phyloP scores from a whole-genome alignment of 1,140 invertebrate species.

The Augochlora pura region DNA sequence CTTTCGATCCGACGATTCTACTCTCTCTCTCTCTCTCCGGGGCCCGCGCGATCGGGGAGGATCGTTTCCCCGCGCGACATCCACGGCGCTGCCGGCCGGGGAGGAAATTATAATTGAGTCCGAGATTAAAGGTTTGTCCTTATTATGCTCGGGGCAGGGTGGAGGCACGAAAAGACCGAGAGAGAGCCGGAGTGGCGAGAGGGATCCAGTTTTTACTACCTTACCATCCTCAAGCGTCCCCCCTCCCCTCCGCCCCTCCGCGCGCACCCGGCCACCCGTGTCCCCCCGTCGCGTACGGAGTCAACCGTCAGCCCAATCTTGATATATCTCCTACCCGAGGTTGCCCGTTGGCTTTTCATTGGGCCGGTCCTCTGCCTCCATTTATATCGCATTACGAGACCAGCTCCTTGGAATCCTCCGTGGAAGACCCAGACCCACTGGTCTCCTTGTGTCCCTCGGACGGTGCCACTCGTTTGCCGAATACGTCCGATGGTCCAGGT shows the following conservation, averaged over 20 bases:
- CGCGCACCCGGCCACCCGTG: slow-evolving; percentile 15
- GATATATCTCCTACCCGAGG: slow-evolving; percentile 73
- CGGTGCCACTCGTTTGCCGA: slow-evolving; percentile 38
- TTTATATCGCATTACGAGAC: slow-evolving; percentile 73
- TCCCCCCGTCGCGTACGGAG: slow-evolving; percentile 54
- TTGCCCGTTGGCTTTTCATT: slow-evolving; percentile 72
- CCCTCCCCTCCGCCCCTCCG: too few species aligned
- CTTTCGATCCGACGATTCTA: slow-evolving; percentile 65
- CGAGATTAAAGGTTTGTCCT: slow-evolving; percentile 76
- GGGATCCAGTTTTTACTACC: slow-evolving; percentile 76
- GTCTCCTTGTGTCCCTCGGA: slow-evolving; percentile 60
- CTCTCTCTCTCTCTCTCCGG: too few species aligned
- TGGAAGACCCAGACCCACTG: slow-evolving; percentile 61
- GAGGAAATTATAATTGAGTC: slow-evolving; percentile 75
- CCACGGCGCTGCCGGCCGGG: slow-evolving; percentile 35
- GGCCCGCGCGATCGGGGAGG: slow-evolving; percentile 35
- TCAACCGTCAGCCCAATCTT: slow-evolving; percentile 76
- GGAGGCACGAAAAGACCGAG: slow-evolving; percentile 63
- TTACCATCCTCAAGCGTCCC: slow-evolving; percentile 43
- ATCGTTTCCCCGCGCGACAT: slow-evolving; percentile 47
- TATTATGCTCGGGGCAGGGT: slow-evolving; percentile 70
- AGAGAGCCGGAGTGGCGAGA: slow-evolving; percentile 64
- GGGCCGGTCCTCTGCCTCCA: slow-evolving; percentile 67
- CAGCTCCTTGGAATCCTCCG: slow-evolving; percentile 64
- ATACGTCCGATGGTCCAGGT: slow-evolving; percentile 64